Evolutionary conservation across 2,888 invertebrate genomes (phyloP).

Genomic region (Andrena flavipes): DNA sequence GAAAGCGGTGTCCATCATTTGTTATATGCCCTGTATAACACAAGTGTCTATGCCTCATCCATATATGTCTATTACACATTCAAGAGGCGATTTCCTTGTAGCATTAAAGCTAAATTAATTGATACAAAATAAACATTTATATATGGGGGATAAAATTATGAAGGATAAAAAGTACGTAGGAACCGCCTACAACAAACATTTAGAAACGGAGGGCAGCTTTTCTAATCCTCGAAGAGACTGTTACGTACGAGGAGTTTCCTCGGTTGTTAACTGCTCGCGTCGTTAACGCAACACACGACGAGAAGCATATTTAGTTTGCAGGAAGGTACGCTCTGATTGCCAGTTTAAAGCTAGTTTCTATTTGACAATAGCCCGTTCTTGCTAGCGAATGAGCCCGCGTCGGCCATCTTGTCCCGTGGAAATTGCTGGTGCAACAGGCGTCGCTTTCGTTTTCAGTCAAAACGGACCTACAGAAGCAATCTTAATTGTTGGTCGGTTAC

Average conservation of each 20-base stretch:
- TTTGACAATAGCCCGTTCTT: slow-evolving; percentile 64
- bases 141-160: too few species aligned
- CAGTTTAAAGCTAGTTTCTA: slow-evolving; percentile 65
- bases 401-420: slow-evolving; percentile 5
- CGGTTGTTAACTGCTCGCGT: slow-evolving; percentile 22
- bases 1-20: too few species aligned
- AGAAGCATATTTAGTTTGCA: slow-evolving; percentile 40
- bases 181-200: too few species aligned
- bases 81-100: too few species aligned
- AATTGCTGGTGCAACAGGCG: slow-evolving; percentile 32
- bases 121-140: too few species aligned
- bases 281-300: slow-evolving; percentile 38
- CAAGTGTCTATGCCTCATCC: too few species aligned
- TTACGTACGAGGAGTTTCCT: slow-evolving; percentile 48
- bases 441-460: slow-evolving; percentile 39
- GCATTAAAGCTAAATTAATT: too few species aligned
- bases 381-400: slow-evolving; percentile 19
- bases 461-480: slow-evolving; percentile 16
- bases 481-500: slow-evolving; percentile 3
- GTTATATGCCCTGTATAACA: too few species aligned
- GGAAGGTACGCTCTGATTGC: slow-evolving; percentile 71
- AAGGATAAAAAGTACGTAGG: too few species aligned
- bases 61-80: too few species aligned
- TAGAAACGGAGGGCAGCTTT: slow-evolving; percentile 9
- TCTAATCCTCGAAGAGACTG: slow-evolving; percentile 47